Conservation (phyloP, 2,888 invertebrate genomes). For the Pterobdella sp. region DNA sequence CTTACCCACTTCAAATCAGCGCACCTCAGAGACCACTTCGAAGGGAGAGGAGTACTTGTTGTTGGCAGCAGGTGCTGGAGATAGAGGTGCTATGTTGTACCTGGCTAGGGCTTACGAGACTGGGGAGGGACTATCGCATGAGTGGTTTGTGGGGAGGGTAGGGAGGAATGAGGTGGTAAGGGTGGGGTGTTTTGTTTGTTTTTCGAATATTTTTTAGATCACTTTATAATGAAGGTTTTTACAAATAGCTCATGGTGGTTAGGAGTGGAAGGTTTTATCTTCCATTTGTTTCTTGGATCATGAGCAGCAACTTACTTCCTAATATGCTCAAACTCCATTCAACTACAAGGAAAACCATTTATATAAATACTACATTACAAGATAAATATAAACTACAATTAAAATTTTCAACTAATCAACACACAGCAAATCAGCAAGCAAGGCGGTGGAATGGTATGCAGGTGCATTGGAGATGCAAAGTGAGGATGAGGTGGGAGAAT, state of each 20-base stretch:
- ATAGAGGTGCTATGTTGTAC: constrained; percentile 54
- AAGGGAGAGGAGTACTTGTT: constrained; percentile 52
- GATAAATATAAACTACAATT: too few species aligned
- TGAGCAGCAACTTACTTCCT: too few species aligned
- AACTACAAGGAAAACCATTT: too few species aligned
- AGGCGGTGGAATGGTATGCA: constrained; percentile 52
- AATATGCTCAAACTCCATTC: background rate
- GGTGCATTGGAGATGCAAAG: constrained; percentile 48
- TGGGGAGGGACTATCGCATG: constrained; percentile 49
- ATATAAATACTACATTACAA: too few species aligned
- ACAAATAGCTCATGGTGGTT: background rate
- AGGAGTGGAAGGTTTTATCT: background rate
- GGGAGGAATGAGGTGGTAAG: background rate
- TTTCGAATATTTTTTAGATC: background rate
- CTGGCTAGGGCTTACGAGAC: constrained; percentile 55
- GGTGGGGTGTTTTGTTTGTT: background rate
- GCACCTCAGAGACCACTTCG: constrained; percentile 45
- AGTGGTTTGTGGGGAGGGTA: constrained; percentile 40
- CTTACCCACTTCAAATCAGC: too few species aligned
- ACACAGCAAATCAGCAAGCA: constrained; percentile 19
- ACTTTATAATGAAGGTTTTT: background rate
- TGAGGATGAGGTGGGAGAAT: constrained; percentile 47
- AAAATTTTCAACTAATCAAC: constrained; percentile 40
- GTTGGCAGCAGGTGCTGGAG: constrained; percentile 54
- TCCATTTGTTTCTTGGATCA: background rate